phyloP scores from a whole-genome alignment of 2,888 invertebrate genomes.

The Nomada fabriciana region DNA sequence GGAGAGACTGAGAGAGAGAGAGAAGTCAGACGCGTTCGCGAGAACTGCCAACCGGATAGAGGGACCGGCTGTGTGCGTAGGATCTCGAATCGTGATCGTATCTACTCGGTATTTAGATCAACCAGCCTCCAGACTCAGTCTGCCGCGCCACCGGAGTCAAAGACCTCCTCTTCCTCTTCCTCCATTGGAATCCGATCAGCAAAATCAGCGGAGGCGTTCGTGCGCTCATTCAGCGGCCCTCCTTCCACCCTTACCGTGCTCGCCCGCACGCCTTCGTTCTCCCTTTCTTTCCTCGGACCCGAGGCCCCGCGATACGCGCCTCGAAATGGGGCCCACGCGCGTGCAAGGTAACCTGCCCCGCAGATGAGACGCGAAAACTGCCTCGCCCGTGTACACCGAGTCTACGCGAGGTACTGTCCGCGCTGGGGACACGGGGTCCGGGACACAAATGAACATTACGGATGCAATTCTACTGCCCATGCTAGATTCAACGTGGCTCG shows the following conservation, averaged over 20 bases:
- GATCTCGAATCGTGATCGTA: slow-evolving; percentile 72
- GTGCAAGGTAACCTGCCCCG: no score
- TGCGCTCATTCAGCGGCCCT: slow-evolving; percentile 63
- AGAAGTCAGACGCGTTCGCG: slow-evolving; percentile 21
- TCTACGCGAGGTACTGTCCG: no score
- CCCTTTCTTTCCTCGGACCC: not conserved
- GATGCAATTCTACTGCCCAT: no score
- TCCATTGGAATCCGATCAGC: slow-evolving; percentile 64
- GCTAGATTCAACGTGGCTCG: no score
- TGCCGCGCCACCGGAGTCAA: slow-evolving; percentile 66
- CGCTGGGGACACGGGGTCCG: no score
- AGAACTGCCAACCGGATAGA: slow-evolving; percentile 41
- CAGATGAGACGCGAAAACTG: no score
- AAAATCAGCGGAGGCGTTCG: slow-evolving; percentile 66
- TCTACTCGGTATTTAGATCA: slow-evolving; percentile 76
- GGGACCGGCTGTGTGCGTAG: slow-evolving; percentile 65
- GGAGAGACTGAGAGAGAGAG: not conserved
- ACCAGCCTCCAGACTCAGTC: slow-evolving; percentile 70
- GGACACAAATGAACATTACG: no score
- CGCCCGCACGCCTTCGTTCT: not conserved
- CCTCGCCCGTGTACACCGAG: no score
- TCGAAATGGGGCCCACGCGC: no score
- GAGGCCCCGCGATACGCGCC: not conserved
- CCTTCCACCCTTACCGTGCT: slow-evolving; percentile 2
- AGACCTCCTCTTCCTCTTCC: slow-evolving; percentile 63